Percentiles rank a stretch among this genome's conserved stretches.
These are phyloP conservation scores for Leiothrix lutea DNA, from an alignment of 2,113 vertebrate species.

Conservation along the genomic window DNA sequence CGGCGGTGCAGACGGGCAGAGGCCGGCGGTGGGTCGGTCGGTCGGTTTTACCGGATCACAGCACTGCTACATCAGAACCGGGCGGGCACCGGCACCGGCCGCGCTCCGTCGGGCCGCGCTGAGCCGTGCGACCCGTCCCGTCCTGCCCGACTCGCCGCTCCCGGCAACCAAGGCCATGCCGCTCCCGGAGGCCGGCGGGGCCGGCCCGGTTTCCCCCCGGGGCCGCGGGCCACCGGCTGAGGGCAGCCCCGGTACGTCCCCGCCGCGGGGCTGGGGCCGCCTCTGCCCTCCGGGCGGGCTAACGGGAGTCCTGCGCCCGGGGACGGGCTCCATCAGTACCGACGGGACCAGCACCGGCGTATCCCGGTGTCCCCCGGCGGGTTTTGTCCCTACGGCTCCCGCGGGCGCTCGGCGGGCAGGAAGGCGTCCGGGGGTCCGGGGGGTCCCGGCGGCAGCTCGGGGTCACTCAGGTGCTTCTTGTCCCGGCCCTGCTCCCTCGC, in stretches of 20 bases:
- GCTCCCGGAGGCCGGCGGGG: no score
- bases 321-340: not conserved
- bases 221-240: no score
- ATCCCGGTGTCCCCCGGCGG: not conserved
- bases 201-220: no score
- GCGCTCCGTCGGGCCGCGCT: no score
- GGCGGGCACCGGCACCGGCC: no score
- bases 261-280: not conserved
- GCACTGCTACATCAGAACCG: not conserved
- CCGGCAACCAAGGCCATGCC: no score
- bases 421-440: conserved; percentile 76
- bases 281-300: not conserved
- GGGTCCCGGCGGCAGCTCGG: conserved; percentile 71
- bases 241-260: no score
- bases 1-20: not conserved
- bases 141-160: no score
- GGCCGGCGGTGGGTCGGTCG: not conserved
- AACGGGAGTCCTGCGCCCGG: not conserved
- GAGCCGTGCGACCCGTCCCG: no score
- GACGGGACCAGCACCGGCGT: not conserved
- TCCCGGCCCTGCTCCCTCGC: conserved; percentile 82
- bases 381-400: conserved; percentile 73
- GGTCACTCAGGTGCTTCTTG: conserved; percentile 84
- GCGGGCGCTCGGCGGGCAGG: conserved; percentile 84
- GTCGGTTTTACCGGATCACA: not conserved